phyloP scores from a whole-genome alignment of 2,113 vertebrate species.

The Australoheros scitulus region DNA sequence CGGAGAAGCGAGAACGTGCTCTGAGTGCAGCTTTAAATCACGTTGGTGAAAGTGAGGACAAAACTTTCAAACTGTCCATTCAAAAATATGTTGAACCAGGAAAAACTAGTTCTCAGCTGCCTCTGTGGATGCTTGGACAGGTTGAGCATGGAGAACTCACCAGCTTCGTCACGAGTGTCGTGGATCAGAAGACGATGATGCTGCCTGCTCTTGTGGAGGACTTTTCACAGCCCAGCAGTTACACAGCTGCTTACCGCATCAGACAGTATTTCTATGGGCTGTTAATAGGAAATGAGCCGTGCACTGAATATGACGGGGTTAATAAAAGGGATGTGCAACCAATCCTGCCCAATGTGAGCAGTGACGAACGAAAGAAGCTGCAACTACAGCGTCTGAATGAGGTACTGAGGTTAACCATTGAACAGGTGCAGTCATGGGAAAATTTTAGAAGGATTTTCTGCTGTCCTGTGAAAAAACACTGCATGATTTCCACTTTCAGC shows the following conservation, averaged over 20 bases:
- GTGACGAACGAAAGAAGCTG: neutral
- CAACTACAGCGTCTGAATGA: rapidly evolving
- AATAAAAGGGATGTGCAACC: rapidly evolving
- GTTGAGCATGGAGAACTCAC: neutral
- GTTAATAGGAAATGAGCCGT: neutral
- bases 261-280: neutral
- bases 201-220: neutral
- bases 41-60: neutral
- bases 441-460: no score
- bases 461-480: no score
- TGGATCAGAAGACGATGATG: neutral
- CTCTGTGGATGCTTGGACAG: neutral
- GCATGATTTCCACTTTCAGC: no score
- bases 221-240: neutral
- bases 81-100: neutral
- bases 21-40: neutral
- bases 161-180: neutral
- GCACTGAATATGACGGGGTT: neutral
- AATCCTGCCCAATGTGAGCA: neutral
- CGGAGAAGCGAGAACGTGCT: neutral
- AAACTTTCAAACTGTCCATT: neutral
- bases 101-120: neutral
- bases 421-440: neutral
- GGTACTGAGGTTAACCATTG: neutral
- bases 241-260: rapidly evolving